A percentile compares a stretch with the other conserved stretches of the same genome.
Conservation (phyloP, 92 coral and sea anemone species). For the Epizoanthus rinbou region DNA sequence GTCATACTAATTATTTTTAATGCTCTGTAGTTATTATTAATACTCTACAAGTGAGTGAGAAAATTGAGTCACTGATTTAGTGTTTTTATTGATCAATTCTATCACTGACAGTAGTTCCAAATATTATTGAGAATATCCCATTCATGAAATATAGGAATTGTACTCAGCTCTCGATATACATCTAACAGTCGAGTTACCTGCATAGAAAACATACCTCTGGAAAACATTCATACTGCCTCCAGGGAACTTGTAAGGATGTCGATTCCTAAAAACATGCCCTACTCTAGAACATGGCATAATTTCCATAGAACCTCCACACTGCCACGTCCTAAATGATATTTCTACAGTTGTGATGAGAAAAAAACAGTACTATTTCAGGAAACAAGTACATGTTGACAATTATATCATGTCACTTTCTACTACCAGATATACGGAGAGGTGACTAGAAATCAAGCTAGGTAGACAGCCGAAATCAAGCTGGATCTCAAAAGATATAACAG, state of each 20-base stretch:
- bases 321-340: slow-evolving; percentile 97
- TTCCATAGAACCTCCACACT: slow-evolving; percentile 98
- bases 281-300: slow-evolving; percentile 98
- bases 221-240: slow-evolving; percentile 99
- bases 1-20: too few species aligned
- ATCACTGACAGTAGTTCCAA: too few species aligned
- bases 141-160: too few species aligned
- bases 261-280: slow-evolving; percentile 96
- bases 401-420: background rate
- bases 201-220: slow-evolving; percentile 74
- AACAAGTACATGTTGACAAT: background rate
- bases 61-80: too few species aligned
- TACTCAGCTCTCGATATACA: background rate
- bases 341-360: slow-evolving; percentile 46
- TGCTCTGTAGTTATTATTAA: too few species aligned
- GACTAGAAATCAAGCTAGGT: too few species aligned
- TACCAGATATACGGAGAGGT: too few species aligned
- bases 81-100: too few species aligned
- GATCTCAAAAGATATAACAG: too few species aligned
- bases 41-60: too few species aligned
- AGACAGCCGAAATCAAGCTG: too few species aligned
- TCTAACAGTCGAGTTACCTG: background rate
- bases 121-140: too few species aligned
- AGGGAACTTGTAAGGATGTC: slow-evolving; percentile 97
- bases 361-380: background rate